Base-by-base conservation (phyloP, 30 jellyfish, hydroid and myxozoan species). In the Aurelia sp. region DNA sequence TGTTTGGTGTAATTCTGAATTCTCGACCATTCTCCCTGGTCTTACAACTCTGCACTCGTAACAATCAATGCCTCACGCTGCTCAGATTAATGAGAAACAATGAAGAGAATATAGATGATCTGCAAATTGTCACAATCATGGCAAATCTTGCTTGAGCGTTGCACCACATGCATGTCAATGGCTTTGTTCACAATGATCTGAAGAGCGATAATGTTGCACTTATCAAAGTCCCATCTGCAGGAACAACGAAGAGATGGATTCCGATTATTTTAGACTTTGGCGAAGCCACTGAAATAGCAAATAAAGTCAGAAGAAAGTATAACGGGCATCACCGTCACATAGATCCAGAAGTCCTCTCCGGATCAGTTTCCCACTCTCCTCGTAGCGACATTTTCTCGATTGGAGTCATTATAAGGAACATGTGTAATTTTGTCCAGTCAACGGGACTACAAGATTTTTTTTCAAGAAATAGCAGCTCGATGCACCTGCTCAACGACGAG, bases 141-240 rank as follows among this genome's bases (percentile, higher is more conserved):
- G 79, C 21, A 24, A 67, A 67, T 22, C 60, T 67, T 19, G 79
- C 60, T 19, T 12, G 57, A 19, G 79, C 79, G 19, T 31, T 67
- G 79, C 79, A 67, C 52, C 79, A 67, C 52, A 47, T 67, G 8
- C 79, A 67, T 52, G 35, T 5, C 4, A 67, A 67, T 67, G 79
- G 79, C 30, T 67, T 67, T 67, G 60, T 30, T 30, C 76, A 57
- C 24, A 57, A 57, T 57, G 67, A 57, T 57, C 67, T 57, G 19
- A 57, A 57, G 67, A 19, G 19, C 4, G 67, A 57, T 19, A 57
- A 57, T 57, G 67, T 57, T 57, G 67, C 67, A 13, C 67, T 57
- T 57, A 19, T 57, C 24, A 57, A 57, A 57, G 19, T 13, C 67
- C 8, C 24, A 57, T 13, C 4, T 19, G 8, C 67, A 57, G 67